Base-by-base conservation (phyloP, 2,888 invertebrate species). In the Zele albiditarsus region DNA sequence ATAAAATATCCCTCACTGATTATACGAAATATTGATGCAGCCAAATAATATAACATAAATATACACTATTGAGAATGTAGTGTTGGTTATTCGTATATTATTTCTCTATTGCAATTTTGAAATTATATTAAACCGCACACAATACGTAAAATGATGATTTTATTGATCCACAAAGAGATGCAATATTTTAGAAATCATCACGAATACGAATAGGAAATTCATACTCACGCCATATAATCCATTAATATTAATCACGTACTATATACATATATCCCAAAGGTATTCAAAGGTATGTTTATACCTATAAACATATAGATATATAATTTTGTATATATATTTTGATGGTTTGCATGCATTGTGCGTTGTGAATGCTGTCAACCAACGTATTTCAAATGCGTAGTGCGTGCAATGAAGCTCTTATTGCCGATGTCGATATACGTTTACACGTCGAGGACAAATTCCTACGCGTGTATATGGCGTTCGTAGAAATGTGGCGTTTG, bases 1-100 rank as follows among this genome's bases (percentile, higher is more conserved):
- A 73, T 73, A 57, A 73, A 73, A 66, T 53, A 20, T 60, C 25
- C 12, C 38, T 8, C 53, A 27, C 31, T 69, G 62, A 63, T 74
- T 27, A 53, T 69, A 49, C 46, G 62, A 53, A 74, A 74, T 74
- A 69, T 74, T 60, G 58, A 38, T 38, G 38, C 2, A 12, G 16
- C 16, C 6, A 20, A 42, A 46, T 57, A 10, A 27, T 57, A 4
- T 20, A 53, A n/a, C 23, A 38, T 10, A 25, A 38, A 38, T 38
- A 12, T 2, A 38, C 38, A 38, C 12, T 12, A 38, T 12, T 38
- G 38, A 12, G 10, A 38, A 12, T 12, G 38, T 38, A 12, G 12
- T 12, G 38, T 38, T 38, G 38, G 12, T 38, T 38, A 38, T 8
- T 38, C 38, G 8, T 8, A 6, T 12, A 38, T 38, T 12, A 38